A percentile compares a stretch with the other conserved stretches of the same genome.
phyloP scores from a whole-genome alignment of 2,888 invertebrate genomes.

The Bombylius discolor region DNA sequence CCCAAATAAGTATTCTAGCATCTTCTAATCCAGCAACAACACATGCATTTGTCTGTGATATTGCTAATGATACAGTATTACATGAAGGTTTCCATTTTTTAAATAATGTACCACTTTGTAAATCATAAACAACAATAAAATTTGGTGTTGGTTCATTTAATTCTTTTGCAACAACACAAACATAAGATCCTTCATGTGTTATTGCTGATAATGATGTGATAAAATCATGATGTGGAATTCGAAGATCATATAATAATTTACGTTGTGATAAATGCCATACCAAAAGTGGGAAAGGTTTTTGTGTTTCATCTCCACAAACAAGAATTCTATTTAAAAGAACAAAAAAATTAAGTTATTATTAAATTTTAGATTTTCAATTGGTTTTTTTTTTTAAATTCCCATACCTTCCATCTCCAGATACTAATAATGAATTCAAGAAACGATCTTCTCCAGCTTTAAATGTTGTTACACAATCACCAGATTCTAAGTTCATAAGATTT shows the following conservation, averaged over 20 bases:
- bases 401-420: conserved; percentile 76
- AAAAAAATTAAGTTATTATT: neutral
- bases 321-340: conserved; percentile 44
- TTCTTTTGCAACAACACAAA: conserved; percentile 56
- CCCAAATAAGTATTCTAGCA: conserved; percentile 73
- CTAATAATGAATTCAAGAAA: conserved; percentile 74
- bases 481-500: conserved; percentile 71
- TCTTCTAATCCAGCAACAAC: conserved; percentile 75
- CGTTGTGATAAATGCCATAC: conserved; percentile 79
- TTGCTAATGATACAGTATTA: conserved; percentile 71
- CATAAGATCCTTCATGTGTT: conserved; percentile 68
- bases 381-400: no score
- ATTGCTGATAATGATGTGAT: conserved; percentile 72
- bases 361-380: neutral
- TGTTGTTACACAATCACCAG: conserved; percentile 53
- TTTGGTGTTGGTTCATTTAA: conserved; percentile 68
- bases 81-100: conserved; percentile 84
- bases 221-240: conserved; percentile 83
- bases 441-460: conserved; percentile 86
- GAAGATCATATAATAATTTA: conserved; percentile 71
- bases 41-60: conserved; percentile 69
- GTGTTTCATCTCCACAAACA: conserved; percentile 85
- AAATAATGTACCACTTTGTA: conserved; percentile 79
- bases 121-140: conserved; percentile 82
- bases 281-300: conserved; percentile 78